phyloP scores from a whole-genome alignment of 2,888 invertebrate species.

The Harpagoxenus sublaevis region DNA sequence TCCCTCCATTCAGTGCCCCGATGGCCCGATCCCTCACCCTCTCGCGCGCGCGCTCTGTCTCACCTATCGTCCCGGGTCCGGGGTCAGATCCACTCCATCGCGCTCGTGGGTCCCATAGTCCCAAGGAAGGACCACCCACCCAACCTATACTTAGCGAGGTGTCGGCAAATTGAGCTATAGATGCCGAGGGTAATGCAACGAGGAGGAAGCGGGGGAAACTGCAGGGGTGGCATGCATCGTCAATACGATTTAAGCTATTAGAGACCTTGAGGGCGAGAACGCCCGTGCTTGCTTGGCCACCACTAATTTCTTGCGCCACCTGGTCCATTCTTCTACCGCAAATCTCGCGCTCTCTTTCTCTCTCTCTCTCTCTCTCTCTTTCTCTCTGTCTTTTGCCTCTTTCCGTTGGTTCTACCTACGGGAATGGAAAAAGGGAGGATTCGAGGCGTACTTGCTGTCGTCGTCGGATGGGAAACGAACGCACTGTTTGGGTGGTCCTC shows the following conservation, averaged over 20 bases:
- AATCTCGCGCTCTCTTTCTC: constrained; percentile 65
- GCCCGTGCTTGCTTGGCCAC: constrained; percentile 64
- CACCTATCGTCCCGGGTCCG: constrained; percentile 73
- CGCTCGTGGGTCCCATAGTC: constrained; percentile 73
- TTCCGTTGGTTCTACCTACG: constrained; percentile 47
- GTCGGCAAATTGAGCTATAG: constrained; percentile 86
- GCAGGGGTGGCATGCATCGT: constrained; percentile 71
- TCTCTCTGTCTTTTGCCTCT: constrained; percentile 66
- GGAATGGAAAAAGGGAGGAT: constrained; percentile 43
- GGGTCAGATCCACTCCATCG: constrained; percentile 71
- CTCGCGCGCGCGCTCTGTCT: constrained; percentile 49
- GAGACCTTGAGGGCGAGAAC: constrained; percentile 70
- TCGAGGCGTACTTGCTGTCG: constrained; percentile 27
- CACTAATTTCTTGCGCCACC: constrained; percentile 84
- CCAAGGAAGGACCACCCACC: constrained; percentile 82
- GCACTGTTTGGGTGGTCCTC: constrained; percentile 45
- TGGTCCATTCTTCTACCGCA: constrained; percentile 79
- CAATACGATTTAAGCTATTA: constrained; percentile 84
- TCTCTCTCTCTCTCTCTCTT: constrained; percentile 50
- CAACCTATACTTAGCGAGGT: constrained; percentile 86
- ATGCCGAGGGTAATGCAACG: constrained; percentile 83
- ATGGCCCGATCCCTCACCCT: constrained; percentile 55
- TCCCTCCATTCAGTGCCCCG: constrained; percentile 45
- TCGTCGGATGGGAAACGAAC: constrained; percentile 16
- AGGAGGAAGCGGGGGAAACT: constrained; percentile 45